phyloP scores from a whole-genome alignment of 2,797 vertebrate species.

The Tolypeutes matacus region DNA sequence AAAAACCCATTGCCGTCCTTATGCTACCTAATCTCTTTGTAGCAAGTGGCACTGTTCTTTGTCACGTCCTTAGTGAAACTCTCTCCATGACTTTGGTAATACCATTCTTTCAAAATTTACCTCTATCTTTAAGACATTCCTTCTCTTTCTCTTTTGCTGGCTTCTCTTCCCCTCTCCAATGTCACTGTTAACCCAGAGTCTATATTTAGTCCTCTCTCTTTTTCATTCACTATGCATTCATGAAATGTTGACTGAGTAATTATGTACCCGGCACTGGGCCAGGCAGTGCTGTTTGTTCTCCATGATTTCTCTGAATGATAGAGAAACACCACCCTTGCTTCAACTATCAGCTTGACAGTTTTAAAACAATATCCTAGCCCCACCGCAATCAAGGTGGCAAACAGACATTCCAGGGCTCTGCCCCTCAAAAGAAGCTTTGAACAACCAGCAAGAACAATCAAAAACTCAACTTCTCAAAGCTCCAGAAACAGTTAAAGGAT shows the following conservation, averaged over 20 bases:
- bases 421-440: no score
- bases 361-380: constrained; percentile 12
- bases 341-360: background rate
- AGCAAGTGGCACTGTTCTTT: background rate
- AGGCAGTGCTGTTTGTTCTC: background rate
- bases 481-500: no score
- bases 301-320: background rate
- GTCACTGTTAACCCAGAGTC: background rate
- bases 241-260: background rate
- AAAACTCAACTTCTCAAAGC: no score
- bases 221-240: background rate
- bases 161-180: background rate
- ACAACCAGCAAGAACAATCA: no score
- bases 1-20: background rate
- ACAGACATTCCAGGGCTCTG: no score
- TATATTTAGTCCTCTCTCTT: background rate
- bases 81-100: background rate
- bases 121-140: background rate
- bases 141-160: background rate
- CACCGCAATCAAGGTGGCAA: no score
- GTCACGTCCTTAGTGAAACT: background rate
- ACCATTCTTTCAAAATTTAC: background rate
- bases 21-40: background rate
- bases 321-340: background rate
- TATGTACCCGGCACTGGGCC: background rate